A percentile compares a stretch with the other conserved stretches of the same genome.
phyloP scores from a whole-genome alignment of 2,113 vertebrate species.

The Ptychochromis oligacanthus region DNA sequence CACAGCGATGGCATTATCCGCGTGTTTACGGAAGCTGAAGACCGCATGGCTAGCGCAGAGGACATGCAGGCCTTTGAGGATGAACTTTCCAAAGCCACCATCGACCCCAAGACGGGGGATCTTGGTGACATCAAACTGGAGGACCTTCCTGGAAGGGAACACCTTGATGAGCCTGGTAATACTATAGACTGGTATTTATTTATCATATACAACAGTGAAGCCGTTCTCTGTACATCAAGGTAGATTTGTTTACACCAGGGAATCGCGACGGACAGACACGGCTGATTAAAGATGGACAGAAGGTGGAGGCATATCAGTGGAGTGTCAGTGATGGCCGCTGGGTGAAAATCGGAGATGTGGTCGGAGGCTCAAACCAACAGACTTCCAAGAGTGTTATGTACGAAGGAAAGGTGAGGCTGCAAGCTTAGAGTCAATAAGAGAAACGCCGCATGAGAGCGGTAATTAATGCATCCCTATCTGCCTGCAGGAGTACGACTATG shows the following conservation, averaged over 20 bases:
- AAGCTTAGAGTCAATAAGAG: background rate
- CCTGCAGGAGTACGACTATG: conserved; percentile 93
- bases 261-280: conserved; percentile 81
- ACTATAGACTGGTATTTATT: background rate
- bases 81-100: conserved; percentile 91
- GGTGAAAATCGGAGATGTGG: conserved; percentile 98
- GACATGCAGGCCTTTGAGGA: conserved; percentile 95
- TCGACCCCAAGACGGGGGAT: conserved; percentile 94
- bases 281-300: conserved; percentile 78
- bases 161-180: conserved; percentile 91
- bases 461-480: background rate
- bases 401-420: conserved; percentile 90
- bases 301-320: conserved; percentile 83
- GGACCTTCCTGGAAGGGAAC: conserved; percentile 93
- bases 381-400: conserved; percentile 92
- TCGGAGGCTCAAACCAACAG: conserved; percentile 93
- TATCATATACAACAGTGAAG: background rate
- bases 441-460: rapidly evolving
- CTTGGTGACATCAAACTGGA: conserved; percentile 91
- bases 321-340: conserved; percentile 82
- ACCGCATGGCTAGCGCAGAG: conserved; percentile 86
- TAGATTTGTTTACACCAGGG: conserved; percentile 51
- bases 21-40: conserved; percentile 90
- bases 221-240: background rate
- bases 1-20: conserved; percentile 93